Conservation (phyloP, 2,888 invertebrate species). For the Phragmatobia fuliginosa region DNA sequence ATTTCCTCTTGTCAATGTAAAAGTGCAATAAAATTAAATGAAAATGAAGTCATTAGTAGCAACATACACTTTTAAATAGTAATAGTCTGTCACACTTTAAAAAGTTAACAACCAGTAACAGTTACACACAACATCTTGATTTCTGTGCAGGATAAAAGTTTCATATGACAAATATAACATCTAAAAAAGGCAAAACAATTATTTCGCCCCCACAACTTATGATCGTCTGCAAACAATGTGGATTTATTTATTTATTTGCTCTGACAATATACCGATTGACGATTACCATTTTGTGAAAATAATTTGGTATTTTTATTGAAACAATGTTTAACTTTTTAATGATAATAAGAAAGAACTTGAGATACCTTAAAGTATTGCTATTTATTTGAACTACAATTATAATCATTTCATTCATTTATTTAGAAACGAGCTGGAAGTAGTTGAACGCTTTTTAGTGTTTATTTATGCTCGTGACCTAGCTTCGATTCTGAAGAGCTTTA, state of each 20-base stretch:
- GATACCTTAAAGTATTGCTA: background rate
- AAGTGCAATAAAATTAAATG: too few relatives aligned
- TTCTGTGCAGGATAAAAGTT: slow-evolving; percentile 27
- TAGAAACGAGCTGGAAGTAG: background rate
- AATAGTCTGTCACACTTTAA: too few relatives aligned
- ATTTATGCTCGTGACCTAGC: background rate
- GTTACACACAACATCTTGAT: slow-evolving; percentile 25
- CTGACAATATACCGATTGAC: background rate
- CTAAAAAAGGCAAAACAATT: slow-evolving; percentile 18
- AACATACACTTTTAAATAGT: too few relatives aligned
- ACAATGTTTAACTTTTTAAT: background rate
- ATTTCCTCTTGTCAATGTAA: too few relatives aligned
- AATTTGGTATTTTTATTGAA: background rate
- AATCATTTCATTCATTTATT: background rate
- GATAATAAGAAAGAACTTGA: background rate
- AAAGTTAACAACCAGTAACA: too few relatives aligned
- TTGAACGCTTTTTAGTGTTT: slow-evolving; percentile 5
- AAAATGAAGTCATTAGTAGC: too few relatives aligned
- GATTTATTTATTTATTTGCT: slow-evolving; percentile 23
- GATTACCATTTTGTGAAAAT: background rate
- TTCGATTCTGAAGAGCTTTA: background rate
- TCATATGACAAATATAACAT: slow-evolving; percentile 21
- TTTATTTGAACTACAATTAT: background rate
- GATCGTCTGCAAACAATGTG: slow-evolving; percentile 30
- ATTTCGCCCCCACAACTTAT: slow-evolving; percentile 20